Conservation (phyloP, 2,888 invertebrate genomes). For the Zaprionus bogoriensis region DNA sequence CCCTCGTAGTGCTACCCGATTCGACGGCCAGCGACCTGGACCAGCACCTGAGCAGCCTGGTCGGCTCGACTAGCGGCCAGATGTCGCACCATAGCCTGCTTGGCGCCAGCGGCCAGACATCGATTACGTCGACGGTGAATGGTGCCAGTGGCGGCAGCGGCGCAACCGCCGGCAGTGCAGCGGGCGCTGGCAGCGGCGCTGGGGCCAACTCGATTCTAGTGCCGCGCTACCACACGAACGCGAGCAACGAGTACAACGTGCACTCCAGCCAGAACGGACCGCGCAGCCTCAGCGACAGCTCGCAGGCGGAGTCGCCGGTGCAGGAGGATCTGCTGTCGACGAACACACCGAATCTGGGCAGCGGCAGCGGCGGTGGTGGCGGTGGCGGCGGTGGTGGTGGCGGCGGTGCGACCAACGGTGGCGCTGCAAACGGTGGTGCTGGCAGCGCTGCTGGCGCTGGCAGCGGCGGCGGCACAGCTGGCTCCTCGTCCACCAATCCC, state of each 20-base stretch:
- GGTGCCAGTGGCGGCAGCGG: slow-evolving; percentile 67
- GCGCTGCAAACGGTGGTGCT: slow-evolving; percentile 81
- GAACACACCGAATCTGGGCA: slow-evolving; percentile 86
- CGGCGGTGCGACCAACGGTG: slow-evolving; percentile 37
- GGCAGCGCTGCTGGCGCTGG: slow-evolving; percentile 65
- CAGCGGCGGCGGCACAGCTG: slow-evolving; percentile 48
- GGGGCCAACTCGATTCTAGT: slow-evolving; percentile 84
- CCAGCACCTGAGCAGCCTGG: slow-evolving; percentile 87
- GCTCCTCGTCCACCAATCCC: slow-evolving; percentile 62
- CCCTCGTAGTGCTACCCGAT: slow-evolving; percentile 88
- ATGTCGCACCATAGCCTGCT: slow-evolving; percentile 83
- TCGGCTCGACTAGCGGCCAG: slow-evolving; percentile 84
- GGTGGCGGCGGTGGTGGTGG: background rate
- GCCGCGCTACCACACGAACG: slow-evolving; percentile 86
- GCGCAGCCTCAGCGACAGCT: slow-evolving; percentile 91
- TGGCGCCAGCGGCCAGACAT: slow-evolving; percentile 82
- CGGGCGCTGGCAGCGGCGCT: slow-evolving; percentile 47
- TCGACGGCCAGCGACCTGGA: slow-evolving; percentile 89
- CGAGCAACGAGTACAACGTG: slow-evolving; percentile 86
- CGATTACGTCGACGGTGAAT: slow-evolving; percentile 82
- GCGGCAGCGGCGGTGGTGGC: slow-evolving; percentile 83
- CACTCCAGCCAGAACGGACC: slow-evolving; percentile 86
- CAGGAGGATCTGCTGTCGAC: slow-evolving; percentile 89
- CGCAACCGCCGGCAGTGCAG: slow-evolving; percentile 44
- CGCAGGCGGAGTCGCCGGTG: slow-evolving; percentile 91